Evolutionary conservation across 2,888 invertebrate species (phyloP), one percentile per base, ranked within the genome.

Genomic region (Acleris cristana): DNA sequence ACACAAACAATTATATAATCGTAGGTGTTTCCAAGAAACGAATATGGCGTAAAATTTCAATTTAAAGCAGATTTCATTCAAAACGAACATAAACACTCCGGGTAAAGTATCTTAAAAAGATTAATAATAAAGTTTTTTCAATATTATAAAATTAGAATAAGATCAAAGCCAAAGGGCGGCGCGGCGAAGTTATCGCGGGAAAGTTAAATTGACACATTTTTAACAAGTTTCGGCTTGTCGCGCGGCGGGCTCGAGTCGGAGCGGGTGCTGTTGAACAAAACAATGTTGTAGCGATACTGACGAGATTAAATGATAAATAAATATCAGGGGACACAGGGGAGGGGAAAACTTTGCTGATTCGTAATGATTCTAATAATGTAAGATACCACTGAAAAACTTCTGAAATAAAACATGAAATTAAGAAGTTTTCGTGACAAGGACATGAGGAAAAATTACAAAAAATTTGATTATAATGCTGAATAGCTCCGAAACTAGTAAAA

Each of bases 191-290:
- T 79, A 77, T 80, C 79, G 75, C 69, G 69, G 53, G 66, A 82
- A 86, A 86, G 85, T 85, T 85, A 86, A 85, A 86, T 86, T 85
- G 84, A 84, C 85, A 86, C 79, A 85, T 85, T 85, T 85, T 86
- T 83, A 83, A 83, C 81, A 85, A 85, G 83, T 81, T 81, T 72
- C 67, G 73, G 72, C 74, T 70, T 74, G 76, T 73, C 73, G 57
- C 16, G 16, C 19, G 30, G 21, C 18, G 16, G 63, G 58, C n/a
- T 48, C 62, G 58, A 67, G 63, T 63, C 53, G 63, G 18, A 19
- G 64, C 64, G 48, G 53, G 45, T 30, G 45, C 58, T 48, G 2
- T n/a, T 16, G 5, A 2, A 3, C 5, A 16, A 6, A 5, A 14
- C 4, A 1, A 4, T 40, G 14, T 12, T 12, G 12, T 14, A 40